Percentiles rank a stretch among this genome's conserved stretches.
Evolutionary conservation across 2,888 invertebrate species (phyloP).

Genomic region (Folsomia manolachei): DNA sequence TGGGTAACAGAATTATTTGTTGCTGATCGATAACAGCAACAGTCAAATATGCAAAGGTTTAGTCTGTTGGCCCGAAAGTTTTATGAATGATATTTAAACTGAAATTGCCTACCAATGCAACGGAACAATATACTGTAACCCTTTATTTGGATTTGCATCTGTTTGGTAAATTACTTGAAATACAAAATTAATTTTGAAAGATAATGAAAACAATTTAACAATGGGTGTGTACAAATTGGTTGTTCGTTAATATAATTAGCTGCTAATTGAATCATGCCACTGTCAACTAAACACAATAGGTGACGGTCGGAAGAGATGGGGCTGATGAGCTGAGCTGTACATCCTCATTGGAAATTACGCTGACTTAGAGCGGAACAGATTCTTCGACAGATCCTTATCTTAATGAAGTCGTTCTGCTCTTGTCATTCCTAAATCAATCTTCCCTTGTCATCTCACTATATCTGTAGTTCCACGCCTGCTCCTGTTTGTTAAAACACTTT

Average conservation of each 20-base stretch:
- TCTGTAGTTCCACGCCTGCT: neutral
- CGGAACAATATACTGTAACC: too few species aligned
- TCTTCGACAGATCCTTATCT: conserved; percentile 20
- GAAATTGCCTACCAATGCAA: too few species aligned
- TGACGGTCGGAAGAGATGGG: neutral
- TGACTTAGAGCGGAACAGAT: neutral
- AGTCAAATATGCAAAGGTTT: too few species aligned
- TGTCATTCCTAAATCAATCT: conserved; percentile 19
- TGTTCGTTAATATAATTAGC: conserved; percentile 37
- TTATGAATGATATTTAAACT: too few species aligned
- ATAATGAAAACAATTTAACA: conserved; percentile 26
- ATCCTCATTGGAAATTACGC: neutral
- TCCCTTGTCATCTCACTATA: conserved; percentile 8
- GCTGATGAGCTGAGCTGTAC: neutral
- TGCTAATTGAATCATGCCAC: conserved; percentile 36
- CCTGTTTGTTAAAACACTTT: too few species aligned
- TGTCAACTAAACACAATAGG: conserved; percentile 20
- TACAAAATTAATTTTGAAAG: neutral
- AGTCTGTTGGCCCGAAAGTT: too few species aligned
- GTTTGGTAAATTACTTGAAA: too few species aligned
- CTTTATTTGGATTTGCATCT: too few species aligned
- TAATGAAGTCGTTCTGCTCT: conserved; percentile 17
- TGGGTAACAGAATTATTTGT: too few species aligned
- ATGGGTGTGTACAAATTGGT: conserved; percentile 33
- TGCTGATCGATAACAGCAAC: too few species aligned